These are phyloP conservation scores for Sialis lutaria DNA, from an alignment of 2,888 invertebrate species.

Conservation along the genomic window DNA sequence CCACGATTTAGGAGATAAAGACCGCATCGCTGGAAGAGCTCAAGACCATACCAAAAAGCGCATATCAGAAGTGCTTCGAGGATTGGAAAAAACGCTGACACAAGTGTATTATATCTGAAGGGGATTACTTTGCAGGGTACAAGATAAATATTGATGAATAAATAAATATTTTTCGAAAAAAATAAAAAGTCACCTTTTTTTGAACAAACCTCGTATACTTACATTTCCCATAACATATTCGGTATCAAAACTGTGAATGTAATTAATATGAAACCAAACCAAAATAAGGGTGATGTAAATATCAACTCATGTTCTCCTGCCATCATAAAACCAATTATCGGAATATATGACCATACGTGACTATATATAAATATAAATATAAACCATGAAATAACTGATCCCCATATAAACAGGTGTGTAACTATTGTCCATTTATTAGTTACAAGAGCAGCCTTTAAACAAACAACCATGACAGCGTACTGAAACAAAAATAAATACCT, in stretches of 20 bases:
- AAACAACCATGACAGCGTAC: conserved; percentile 98
- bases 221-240: conserved; percentile 83
- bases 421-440: conserved; percentile 93
- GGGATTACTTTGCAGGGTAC: too few species aligned
- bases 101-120: too few species aligned
- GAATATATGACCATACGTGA: conserved; percentile 60
- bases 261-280: conserved; percentile 82
- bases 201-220: too few species aligned
- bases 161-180: too few species aligned
- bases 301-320: conserved; percentile 83
- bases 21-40: too few species aligned
- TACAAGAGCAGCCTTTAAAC: conserved; percentile 93
- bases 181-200: too few species aligned
- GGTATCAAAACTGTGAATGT: conserved; percentile 74
- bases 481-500: conserved; percentile 20
- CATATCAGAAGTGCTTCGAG: too few species aligned
- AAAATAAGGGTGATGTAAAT: conserved; percentile 79
- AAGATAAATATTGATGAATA: too few species aligned
- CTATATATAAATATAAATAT: conserved; percentile 73
- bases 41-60: too few species aligned
- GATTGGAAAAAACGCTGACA: too few species aligned
- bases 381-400: conserved; percentile 88
- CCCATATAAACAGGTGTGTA: conserved; percentile 92
- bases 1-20: too few species aligned
- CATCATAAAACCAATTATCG: conserved; percentile 78